A percentile compares a stretch with the other conserved stretches of the same genome.
These are phyloP conservation scores for Malurus melanocephalus DNA, from an alignment of 2,113 vertebrate species.

Conservation along the genomic window DNA sequence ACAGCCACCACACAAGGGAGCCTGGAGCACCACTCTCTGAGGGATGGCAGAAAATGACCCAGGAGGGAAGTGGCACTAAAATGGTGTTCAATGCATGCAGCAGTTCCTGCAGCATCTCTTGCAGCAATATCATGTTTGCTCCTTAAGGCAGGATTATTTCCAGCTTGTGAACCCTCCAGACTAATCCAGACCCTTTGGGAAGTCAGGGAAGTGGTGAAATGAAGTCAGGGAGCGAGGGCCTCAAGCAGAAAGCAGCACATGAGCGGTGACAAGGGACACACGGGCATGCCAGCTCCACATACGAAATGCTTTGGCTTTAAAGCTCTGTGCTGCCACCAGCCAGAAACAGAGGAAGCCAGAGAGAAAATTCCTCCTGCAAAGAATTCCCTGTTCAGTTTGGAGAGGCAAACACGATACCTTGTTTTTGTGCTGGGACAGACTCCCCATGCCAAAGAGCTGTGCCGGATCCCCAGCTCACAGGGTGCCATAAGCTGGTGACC, in stretches of 20 bases:
- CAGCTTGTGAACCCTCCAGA: not conserved
- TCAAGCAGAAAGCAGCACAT: not conserved
- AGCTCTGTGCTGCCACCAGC: not conserved
- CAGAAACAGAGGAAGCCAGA: not conserved
- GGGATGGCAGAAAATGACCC: not conserved
- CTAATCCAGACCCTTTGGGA: not conserved
- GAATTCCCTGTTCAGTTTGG: not conserved
- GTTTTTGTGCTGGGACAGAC: not conserved
- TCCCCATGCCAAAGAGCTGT: not conserved
- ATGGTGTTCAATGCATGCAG: not conserved
- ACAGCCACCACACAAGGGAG: not conserved
- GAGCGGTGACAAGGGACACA: fast-evolving
- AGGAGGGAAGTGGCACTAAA: not conserved
- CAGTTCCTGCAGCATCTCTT: not conserved
- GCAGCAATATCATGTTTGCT: not conserved
- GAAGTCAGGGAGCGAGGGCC: not conserved
- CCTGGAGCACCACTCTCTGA: not conserved
- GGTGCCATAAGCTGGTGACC: not conserved
- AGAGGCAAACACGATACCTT: fast-evolving
- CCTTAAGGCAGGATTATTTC: not conserved
- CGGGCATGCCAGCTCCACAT: not conserved
- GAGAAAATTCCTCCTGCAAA: not conserved
- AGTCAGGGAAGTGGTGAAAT: not conserved
- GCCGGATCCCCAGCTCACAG: not conserved
- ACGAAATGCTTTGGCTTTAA: not conserved